phyloP scores from a whole-genome alignment of 2,113 vertebrate species.

The Oreocharis arfaki region DNA sequence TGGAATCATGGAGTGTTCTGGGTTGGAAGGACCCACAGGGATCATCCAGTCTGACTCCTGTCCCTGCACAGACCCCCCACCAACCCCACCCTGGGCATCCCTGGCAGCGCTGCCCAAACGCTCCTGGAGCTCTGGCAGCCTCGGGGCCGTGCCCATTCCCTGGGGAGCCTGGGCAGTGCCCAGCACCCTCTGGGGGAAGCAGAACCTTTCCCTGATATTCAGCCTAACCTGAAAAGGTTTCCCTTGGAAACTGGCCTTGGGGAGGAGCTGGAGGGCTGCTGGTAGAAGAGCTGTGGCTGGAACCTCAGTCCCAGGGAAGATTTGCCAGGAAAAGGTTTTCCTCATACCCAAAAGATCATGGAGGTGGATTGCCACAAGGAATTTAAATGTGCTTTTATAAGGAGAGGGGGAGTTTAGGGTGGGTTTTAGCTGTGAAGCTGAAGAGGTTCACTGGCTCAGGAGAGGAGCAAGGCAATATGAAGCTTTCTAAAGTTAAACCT shows the following conservation, averaged over 20 bases:
- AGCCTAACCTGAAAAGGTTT: background rate
- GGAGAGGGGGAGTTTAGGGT: background rate
- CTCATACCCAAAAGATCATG: background rate
- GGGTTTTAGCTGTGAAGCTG: background rate
- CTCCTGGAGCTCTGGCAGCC: background rate
- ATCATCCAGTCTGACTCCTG: background rate
- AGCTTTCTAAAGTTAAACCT: background rate
- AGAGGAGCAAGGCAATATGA: background rate
- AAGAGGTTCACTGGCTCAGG: background rate
- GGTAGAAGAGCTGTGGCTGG: background rate
- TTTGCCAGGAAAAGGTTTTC: background rate
- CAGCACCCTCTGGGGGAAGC: background rate
- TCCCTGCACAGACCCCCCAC: background rate
- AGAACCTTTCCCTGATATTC: background rate
- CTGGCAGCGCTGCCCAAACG: background rate
- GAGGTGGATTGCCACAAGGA: background rate
- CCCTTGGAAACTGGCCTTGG: background rate
- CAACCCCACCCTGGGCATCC: background rate
- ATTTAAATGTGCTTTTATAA: background rate
- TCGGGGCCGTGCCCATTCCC: background rate
- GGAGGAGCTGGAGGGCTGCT: background rate
- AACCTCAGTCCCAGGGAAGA: background rate
- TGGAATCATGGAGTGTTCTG: background rate
- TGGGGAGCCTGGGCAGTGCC: background rate
- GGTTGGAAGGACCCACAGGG: background rate